A percentile compares a stretch with the other conserved stretches of the same genome.
phyloP scores from a whole-genome alignment of 2,113 vertebrate genomes.

The Chaetura pelagica region DNA sequence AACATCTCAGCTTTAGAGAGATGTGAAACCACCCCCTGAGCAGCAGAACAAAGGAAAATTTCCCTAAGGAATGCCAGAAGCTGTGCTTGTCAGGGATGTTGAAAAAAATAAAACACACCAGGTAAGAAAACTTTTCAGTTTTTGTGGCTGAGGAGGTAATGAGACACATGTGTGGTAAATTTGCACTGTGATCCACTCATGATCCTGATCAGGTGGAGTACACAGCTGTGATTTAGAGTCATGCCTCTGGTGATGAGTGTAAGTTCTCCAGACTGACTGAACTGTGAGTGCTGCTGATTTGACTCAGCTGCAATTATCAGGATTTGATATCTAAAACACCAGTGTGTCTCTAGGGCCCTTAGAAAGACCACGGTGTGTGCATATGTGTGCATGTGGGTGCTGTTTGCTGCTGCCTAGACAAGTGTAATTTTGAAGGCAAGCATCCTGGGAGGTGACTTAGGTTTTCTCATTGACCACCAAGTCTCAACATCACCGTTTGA shows the following conservation, averaged over 20 bases:
- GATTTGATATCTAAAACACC: neutral
- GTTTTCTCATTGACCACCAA: constrained; percentile 50
- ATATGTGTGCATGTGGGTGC: fast-evolving
- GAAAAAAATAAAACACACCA: neutral
- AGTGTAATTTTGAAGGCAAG: neutral
- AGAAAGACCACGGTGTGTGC: neutral
- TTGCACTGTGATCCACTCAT: neutral
- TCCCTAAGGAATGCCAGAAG: neutral
- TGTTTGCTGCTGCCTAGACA: neutral
- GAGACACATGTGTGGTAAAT: neutral
- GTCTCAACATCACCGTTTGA: constrained; percentile 65
- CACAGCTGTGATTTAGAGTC: neutral
- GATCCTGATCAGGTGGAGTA: neutral
- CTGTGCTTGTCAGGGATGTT: neutral
- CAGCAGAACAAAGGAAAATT: constrained; percentile 16
- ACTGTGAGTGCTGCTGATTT: neutral
- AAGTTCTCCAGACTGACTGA: neutral
- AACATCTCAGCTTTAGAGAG: neutral
- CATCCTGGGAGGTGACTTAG: neutral
- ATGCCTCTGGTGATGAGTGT: neutral
- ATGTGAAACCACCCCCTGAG: fast-evolving
- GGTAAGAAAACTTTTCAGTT: neutral
- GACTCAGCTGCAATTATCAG: neutral
- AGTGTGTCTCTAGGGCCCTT: neutral
- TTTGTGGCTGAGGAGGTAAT: neutral